A percentile compares a stretch with the other conserved stretches of the same genome.
Conservation (phyloP, 2,797 vertebrate genomes). For the Carduelis carduelis region DNA sequence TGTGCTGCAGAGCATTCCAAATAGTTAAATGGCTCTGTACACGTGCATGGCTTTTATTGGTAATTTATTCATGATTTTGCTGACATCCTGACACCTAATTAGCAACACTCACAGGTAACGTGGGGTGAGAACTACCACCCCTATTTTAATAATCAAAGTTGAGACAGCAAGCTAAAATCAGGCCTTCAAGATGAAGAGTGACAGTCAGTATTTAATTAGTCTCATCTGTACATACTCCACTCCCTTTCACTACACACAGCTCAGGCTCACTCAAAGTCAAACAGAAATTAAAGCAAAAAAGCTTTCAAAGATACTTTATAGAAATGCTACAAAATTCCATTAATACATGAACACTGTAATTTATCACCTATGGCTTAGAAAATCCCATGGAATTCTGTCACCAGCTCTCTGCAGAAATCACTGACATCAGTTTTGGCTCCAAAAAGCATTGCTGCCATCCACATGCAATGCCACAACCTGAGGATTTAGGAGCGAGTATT, state of each 20-base stretch:
- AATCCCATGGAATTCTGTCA: not conserved
- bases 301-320: not conserved
- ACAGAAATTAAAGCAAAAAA: conserved; percentile 32
- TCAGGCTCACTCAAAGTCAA: conserved; percentile 19
- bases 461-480: not conserved
- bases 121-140: conserved; percentile 4
- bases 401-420: not conserved
- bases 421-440: not conserved
- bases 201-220: conserved; percentile 27
- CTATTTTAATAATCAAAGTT: conserved; percentile 38
- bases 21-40: not conserved
- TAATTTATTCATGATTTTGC: conserved; percentile 50
- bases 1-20: not conserved
- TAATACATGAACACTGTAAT: not conserved
- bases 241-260: not conserved
- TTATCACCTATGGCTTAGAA: not conserved
- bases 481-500: not conserved
- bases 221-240: not conserved
- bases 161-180: not conserved
- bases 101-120: conserved; percentile 29
- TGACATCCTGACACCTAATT: conserved; percentile 60
- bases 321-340: not conserved
- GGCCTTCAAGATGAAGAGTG: not conserved
- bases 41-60: not conserved
- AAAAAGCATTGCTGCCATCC: not conserved